phyloP scores from a whole-genome alignment of 92 coral and sea anemone genomes.

The Actinernus sp. region DNA sequence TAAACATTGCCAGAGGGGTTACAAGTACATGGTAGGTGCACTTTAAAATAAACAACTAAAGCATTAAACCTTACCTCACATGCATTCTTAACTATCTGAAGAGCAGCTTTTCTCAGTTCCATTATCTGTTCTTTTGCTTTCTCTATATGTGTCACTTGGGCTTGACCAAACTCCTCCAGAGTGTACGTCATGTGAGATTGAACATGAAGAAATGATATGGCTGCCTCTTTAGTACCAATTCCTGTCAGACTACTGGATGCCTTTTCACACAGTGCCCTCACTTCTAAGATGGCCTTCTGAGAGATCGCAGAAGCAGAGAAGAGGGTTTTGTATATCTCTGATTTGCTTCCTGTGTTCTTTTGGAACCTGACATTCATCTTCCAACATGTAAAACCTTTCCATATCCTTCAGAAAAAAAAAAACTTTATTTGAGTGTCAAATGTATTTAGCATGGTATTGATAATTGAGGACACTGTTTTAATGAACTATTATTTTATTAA shows the following conservation, averaged over 20 bases:
- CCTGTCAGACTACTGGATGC: conserved; percentile 93
- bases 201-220: conserved; percentile 63
- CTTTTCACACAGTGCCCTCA: conserved; percentile 83
- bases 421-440: too few species aligned
- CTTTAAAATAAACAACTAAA: too few species aligned
- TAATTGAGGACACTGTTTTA: background rate
- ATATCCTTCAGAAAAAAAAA: conserved; percentile 54
- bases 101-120: conserved; percentile 59
- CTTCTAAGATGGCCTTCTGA: conserved; percentile 75
- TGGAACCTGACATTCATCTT: conserved; percentile 81
- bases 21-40: too few species aligned
- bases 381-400: conserved; percentile 98
- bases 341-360: conserved; percentile 75
- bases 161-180: conserved; percentile 67
- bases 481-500: background rate
- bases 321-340: conserved; percentile 52
- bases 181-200: conserved; percentile 58
- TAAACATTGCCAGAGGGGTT: too few species aligned
- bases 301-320: conserved; percentile 66
- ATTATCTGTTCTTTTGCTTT: conserved; percentile 67
- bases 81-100: conserved; percentile 75
- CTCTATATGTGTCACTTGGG: conserved; percentile 58
- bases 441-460: too few species aligned
- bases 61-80: conserved; percentile 75
- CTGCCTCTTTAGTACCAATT: conserved; percentile 63